Conservation (phyloP, 2,888 invertebrate species). For the Meteorus cinctellus region DNA sequence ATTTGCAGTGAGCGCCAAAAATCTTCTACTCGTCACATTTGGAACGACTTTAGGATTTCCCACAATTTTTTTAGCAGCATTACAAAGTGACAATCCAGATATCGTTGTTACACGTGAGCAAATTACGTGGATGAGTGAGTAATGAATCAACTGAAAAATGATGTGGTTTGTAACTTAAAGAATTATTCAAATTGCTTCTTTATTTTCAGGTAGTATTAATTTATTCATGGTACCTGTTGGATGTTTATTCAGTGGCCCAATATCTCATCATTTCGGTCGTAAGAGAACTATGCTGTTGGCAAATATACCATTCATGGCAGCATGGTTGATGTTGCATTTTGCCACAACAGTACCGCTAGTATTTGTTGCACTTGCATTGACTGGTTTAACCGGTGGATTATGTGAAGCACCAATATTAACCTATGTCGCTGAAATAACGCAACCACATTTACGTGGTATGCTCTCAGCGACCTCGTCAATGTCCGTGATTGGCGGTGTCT, state of each 20-base stretch:
- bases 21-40: conserved; percentile 83
- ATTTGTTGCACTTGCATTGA: conserved; percentile 81
- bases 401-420: conserved; percentile 88
- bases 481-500: conserved; percentile 84
- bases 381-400: conserved; percentile 85
- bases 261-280: conserved; percentile 83
- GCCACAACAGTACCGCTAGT: conserved; percentile 79
- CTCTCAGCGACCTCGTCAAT: conserved; percentile 84
- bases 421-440: conserved; percentile 88
- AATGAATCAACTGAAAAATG: background rate
- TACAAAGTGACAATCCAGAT: conserved; percentile 74
- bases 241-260: conserved; percentile 82
- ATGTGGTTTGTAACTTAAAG: no score
- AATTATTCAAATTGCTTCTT: conserved; percentile 15
- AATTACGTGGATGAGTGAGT: conserved; percentile 70
- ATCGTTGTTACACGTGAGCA: conserved; percentile 64
- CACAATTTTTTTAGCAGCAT: conserved; percentile 86
- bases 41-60: conserved; percentile 89
- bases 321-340: conserved; percentile 85
- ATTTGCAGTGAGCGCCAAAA: conserved; percentile 87
- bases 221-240: conserved; percentile 87
- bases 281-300: conserved; percentile 79
- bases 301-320: conserved; percentile 79
- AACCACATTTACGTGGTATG: conserved; percentile 85
- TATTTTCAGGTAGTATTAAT: conserved; percentile 82